Evolutionary conservation across 2,888 invertebrate species (phyloP), one percentile per base, ranked within the genome.

Genomic region (Yponomeuta plumbellus): DNA sequence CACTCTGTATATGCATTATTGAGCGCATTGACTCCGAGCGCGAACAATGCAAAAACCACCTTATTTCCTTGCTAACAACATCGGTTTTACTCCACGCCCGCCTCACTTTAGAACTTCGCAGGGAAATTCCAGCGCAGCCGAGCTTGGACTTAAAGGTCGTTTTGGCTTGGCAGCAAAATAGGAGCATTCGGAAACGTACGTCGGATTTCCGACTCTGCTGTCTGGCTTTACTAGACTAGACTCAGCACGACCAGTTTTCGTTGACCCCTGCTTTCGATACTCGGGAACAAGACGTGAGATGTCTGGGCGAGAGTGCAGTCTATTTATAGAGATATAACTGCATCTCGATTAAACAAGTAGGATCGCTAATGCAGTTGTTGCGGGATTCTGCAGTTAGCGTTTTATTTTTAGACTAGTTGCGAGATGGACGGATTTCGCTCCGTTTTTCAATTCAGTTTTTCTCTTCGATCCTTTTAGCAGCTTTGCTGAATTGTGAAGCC

Each of bases 321-420:
- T 78, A 81, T 82, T 85, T 63, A 63, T 63, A 63, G 81, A 61
- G 26, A 23, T 61, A 61, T 61, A 61, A 61, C 61, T 61, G 61
- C 61, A 61, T 61, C 61, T 61, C 13, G 26, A 61, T 61, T 58
- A 52, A 52, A 52, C 44, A 17, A 52, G 44, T 52, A 52, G 44
- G 17, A 52, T 52, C 44, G 44, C 44, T 52, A 52, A 52, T 52
- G 44, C 44, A 52, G 44, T 52, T 52, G 44, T 52, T 52, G 44
- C 44, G 44, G 44, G 44, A 52, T 17, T 52, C 44, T 52, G 44
- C 44, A 52, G 44, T 17, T 52, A 5, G 44, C 13, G 44, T 52
- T 34, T 17, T 52, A 52, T 52, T 52, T 52, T 52, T 52, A 52
- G 44, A 52, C 44, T 52, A 52, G 44, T 34, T 34, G 34, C 34